Evolutionary conservation across 2,113 vertebrate genomes (phyloP).

Genomic region (Pomatostomus ruficeps): DNA sequence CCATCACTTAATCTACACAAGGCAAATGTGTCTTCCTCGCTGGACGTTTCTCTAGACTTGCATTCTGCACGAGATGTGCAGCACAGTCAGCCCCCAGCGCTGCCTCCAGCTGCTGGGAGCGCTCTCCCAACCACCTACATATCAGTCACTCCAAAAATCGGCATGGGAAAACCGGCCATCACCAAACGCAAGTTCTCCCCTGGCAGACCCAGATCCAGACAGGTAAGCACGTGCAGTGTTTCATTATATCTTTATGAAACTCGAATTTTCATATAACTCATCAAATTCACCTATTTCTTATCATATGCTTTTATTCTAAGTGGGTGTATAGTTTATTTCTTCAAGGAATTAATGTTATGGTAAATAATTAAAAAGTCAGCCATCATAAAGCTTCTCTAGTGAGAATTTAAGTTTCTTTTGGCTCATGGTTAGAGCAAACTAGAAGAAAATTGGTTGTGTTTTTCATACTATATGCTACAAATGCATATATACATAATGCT

Average conservation of each 20-base stretch:
- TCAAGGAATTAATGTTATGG: background rate
- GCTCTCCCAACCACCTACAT: constrained; percentile 77
- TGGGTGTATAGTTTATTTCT: background rate
- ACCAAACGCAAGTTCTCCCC: constrained; percentile 97
- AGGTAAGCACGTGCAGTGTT: constrained; percentile 74
- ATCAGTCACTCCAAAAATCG: constrained; percentile 90
- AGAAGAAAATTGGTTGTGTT: background rate
- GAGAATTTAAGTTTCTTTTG: background rate
- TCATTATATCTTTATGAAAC: background rate
- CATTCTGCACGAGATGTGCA: constrained; percentile 73
- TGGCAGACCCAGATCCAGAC: constrained; percentile 86
- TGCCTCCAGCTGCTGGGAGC: constrained; percentile 67
- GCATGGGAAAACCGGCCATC: constrained; percentile 98
- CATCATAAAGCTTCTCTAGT: background rate
- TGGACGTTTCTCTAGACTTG: constrained; percentile 73
- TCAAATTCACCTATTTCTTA: background rate
- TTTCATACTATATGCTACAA: background rate
- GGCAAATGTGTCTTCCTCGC: constrained; percentile 74
- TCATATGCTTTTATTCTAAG: background rate
- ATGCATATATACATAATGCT: background rate
- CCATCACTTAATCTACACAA: constrained; percentile 68
- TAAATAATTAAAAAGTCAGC: background rate
- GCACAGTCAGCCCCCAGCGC: constrained; percentile 57
- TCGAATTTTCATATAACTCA: background rate
- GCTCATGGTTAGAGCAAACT: background rate